Evolutionary conservation across 2,888 invertebrate genomes (phyloP).

Genomic region (Ectemnius continuus): DNA sequence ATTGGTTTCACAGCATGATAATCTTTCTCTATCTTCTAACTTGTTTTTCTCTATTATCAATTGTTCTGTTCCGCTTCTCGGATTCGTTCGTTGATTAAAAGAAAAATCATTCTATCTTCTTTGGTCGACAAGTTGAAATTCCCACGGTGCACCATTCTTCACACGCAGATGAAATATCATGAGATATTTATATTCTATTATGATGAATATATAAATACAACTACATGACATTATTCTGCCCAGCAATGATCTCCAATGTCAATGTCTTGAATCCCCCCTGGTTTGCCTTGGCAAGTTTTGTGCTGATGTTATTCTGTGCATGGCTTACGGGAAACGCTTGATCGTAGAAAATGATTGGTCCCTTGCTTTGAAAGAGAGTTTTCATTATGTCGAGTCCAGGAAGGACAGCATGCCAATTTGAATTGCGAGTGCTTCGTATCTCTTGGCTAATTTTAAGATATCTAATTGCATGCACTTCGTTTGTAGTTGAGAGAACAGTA

Average conservation of each 20-base stretch:
- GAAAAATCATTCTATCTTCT: no score
- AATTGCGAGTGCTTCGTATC: no score
- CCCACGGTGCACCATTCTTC: constrained; percentile 16
- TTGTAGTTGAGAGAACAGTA: no score
- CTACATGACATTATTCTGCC: constrained; percentile 5
- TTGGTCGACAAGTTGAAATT: not conserved
- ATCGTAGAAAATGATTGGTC: no score
- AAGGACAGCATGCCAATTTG: no score
- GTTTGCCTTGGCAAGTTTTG: no score
- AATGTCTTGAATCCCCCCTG: no score
- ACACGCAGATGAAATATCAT: not conserved
- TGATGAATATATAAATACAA: constrained; percentile 9
- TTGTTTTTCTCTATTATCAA: not conserved
- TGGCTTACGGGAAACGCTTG: not conserved
- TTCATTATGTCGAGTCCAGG: no score
- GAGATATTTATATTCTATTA: not conserved
- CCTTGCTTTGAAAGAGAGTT: no score
- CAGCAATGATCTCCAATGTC: constrained; percentile 10
- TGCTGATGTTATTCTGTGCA: not conserved
- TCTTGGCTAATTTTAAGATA: no score
- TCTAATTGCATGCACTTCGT: no score
- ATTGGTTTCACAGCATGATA: no score
- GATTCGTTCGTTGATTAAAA: constrained; percentile 24
- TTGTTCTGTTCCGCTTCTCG: constrained; percentile 11
- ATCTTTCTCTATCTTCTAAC: constrained; percentile 21